A percentile compares a stretch with the other conserved stretches of the same genome.
Conservation (phyloP, 1,140 invertebrate genomes). For the Bombus waltoni region DNA sequence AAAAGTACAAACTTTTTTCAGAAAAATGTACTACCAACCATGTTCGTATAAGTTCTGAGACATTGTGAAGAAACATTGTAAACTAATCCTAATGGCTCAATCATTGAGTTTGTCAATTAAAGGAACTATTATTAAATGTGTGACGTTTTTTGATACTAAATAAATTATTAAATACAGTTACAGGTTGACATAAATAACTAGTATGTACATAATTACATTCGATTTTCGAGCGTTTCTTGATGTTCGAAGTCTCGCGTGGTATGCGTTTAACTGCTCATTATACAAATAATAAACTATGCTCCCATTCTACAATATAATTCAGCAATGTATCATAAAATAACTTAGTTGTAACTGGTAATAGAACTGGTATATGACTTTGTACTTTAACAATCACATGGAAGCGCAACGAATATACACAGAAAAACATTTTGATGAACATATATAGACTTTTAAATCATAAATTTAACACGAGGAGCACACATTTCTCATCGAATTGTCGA, state of each 20-base stretch:
- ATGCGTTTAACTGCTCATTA: conserved; percentile 22
- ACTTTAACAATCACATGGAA: conserved; percentile 36
- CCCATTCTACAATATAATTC: conserved; percentile 22
- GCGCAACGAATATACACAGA: conserved; percentile 16
- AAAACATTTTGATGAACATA: conserved; percentile 26
- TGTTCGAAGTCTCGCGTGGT: conserved; percentile 4
- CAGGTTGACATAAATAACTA: conserved; percentile 49
- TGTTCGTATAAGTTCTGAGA: neutral
- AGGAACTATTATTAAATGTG: conserved; percentile 41
- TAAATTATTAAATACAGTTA: conserved; percentile 68
- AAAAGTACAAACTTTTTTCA: conserved; percentile 3
- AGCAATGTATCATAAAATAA: conserved; percentile 43
- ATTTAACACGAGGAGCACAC: conserved; percentile 37
- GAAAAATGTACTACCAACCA: conserved; percentile 31
- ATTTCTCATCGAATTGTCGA: neutral
- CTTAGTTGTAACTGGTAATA: neutral
- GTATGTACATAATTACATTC: conserved; percentile 63
- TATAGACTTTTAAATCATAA: neutral
- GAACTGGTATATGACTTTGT: conserved; percentile 26
- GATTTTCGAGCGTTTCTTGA: neutral
- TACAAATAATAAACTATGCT: conserved; percentile 39
- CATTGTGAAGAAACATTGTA: neutral
- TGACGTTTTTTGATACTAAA: conserved; percentile 37
- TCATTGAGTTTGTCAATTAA: conserved; percentile 13
- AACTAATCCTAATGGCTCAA: conserved; percentile 23